Evolutionary conservation across 2,888 invertebrate species (phyloP).

Genomic region (Crocallis elinguaria): DNA sequence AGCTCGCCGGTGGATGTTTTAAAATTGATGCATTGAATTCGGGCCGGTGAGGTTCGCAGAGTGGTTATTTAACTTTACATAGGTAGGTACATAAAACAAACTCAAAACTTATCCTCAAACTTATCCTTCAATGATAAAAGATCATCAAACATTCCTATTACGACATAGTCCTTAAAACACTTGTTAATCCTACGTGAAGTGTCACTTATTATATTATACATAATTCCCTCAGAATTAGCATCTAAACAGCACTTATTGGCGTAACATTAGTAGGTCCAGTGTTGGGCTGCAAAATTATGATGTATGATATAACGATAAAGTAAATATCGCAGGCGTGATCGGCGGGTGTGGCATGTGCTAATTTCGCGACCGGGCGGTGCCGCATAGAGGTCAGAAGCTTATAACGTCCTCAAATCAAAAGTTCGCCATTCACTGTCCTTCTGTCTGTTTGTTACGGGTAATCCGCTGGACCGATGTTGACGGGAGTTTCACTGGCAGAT

Average conservation of each 20-base stretch:
- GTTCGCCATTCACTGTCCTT: too few relatives aligned
- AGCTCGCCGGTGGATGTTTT: slow-evolving; percentile 2
- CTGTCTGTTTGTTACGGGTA: too few relatives aligned
- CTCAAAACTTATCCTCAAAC: too few relatives aligned
- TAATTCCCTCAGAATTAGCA: neutral
- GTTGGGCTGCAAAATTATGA: slow-evolving; percentile 7
- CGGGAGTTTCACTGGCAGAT: too few relatives aligned
- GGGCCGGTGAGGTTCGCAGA: neutral
- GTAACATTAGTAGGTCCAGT: neutral
- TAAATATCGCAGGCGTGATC: slow-evolving; percentile 14
- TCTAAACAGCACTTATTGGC: neutral
- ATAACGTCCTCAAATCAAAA: too few relatives aligned
- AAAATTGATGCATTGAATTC: slow-evolving; percentile 6
- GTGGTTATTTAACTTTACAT: too few relatives aligned
- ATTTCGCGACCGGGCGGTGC: too few relatives aligned
- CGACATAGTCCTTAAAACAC: neutral
- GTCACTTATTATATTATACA: neutral
- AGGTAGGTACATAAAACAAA: neutral
- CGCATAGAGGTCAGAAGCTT: too few relatives aligned
- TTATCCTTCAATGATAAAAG: too few relatives aligned
- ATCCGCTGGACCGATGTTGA: too few relatives aligned
- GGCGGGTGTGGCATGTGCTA: slow-evolving; percentile 17
- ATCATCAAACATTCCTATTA: too few relatives aligned
- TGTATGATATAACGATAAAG: slow-evolving; percentile 2
- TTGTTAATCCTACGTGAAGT: neutral